These are phyloP conservation scores for Melanotaenia nigrans DNA, from an alignment of 2,797 vertebrate species.

Conservation along the genomic window DNA sequence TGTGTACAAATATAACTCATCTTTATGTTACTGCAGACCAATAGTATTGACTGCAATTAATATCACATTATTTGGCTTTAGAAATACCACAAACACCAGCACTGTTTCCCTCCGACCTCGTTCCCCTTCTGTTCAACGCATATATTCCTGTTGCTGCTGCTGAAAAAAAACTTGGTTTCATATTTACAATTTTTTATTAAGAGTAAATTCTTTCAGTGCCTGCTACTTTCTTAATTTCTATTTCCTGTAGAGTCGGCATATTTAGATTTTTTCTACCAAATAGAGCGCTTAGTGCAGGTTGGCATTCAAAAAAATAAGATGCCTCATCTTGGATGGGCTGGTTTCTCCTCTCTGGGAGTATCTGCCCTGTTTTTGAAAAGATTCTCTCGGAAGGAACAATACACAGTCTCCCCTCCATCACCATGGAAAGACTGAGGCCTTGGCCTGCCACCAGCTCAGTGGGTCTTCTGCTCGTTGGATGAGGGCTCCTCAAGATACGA, in stretches of 20 bases:
- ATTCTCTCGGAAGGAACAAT: conserved; percentile 12
- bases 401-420: no score
- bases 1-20: conserved; percentile 13
- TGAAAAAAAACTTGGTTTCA: neutral
- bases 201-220: neutral
- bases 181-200: neutral
- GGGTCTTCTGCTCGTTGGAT: conserved; percentile 3
- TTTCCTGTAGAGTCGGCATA: neutral
- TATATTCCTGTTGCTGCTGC: neutral
- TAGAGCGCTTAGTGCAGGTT: no score
- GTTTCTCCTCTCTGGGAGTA: conserved; percentile 16
- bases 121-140: neutral
- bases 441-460: conserved; percentile 19
- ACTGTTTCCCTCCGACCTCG: neutral
- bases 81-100: neutral
- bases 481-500: conserved; percentile 17
- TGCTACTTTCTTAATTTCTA: neutral
- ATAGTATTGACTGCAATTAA: conserved; percentile 6
- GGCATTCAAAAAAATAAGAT: no score
- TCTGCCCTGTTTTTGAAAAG: conserved; percentile 42
- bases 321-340: no score
- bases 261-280: neutral
- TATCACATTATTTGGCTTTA: neutral
- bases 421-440: conserved; percentile 14
- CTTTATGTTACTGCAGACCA: conserved; percentile 5